A percentile compares a stretch with the other conserved stretches of the same genome.
Conservation (phyloP, 2,797 vertebrate genomes). For the Danio jaintianensis region DNA sequence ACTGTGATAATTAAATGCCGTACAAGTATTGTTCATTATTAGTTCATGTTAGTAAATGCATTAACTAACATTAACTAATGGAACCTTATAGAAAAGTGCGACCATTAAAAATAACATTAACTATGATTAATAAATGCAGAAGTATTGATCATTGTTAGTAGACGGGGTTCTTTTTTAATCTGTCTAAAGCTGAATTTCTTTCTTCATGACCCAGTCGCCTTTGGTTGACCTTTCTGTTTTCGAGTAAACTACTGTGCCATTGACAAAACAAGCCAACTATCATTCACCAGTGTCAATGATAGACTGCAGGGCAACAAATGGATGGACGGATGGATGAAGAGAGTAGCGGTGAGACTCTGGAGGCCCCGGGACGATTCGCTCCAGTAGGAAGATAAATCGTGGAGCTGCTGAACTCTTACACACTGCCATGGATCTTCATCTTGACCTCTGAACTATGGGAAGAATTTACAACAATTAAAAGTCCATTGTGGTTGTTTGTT, state of each 20-base stretch:
- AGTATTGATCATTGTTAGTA: too few relatives aligned
- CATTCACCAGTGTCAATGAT: constrained; percentile 48
- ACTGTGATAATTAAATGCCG: too few relatives aligned
- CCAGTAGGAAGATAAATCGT: constrained; percentile 50
- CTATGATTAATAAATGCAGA: too few relatives aligned
- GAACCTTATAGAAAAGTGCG: too few relatives aligned
- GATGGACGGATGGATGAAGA: constrained; percentile 41
- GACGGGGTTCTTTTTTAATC: too few relatives aligned
- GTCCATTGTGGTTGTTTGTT: constrained; percentile 6
- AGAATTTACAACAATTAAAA: constrained; percentile 31
- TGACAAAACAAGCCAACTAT: constrained; percentile 55
- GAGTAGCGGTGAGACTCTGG: constrained; percentile 11
- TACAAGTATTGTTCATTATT: too few relatives aligned
- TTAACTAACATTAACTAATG: too few relatives aligned
- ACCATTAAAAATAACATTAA: too few relatives aligned
- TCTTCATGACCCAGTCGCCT: constrained; percentile 45
- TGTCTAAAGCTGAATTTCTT: too few relatives aligned
- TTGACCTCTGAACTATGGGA: constrained; percentile 39
- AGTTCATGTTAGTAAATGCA: too few relatives aligned
- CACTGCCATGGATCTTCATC: constrained; percentile 25
- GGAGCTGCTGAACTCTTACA: constrained; percentile 29
- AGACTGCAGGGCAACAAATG: constrained; percentile 49
- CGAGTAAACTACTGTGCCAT: constrained; percentile 43
- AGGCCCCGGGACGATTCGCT: constrained; percentile 46
- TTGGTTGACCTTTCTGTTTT: constrained; percentile 45